Evolutionary conservation across 1,140 invertebrate genomes (phyloP).

Genomic region (Rhagoletis zephyria): DNA sequence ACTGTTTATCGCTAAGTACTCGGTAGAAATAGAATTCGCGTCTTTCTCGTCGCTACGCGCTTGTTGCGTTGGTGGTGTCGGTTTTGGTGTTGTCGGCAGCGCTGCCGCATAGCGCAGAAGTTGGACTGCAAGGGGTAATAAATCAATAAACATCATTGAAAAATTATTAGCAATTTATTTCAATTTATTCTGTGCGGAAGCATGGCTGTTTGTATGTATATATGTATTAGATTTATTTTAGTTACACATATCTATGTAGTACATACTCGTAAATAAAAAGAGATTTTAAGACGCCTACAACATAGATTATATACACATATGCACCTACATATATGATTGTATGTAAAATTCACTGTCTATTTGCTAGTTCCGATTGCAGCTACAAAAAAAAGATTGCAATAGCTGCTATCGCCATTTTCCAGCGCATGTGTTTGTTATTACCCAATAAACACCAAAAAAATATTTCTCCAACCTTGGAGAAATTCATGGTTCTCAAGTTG

Average conservation of each 20-base stretch:
- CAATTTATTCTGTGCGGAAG: conserved; percentile 4
- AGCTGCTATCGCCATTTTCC: no score
- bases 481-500: no score
- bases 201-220: neutral
- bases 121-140: neutral
- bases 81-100: neutral
- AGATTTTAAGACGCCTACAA: neutral
- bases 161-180: conserved; percentile 55
- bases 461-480: no score
- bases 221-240: neutral
- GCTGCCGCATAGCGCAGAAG: neutral
- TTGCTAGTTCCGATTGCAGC: neutral
- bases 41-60: neutral
- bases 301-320: neutral
- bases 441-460: no score
- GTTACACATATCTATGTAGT: no score
- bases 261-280: no score
- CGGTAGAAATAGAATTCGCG: neutral
- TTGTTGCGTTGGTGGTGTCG: neutral
- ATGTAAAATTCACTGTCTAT: neutral
- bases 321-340: no score
- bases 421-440: no score
- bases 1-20: no score
- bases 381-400: neutral
- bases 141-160: conserved; percentile 50